phyloP scores from a whole-genome alignment of 1,140 invertebrate species.

The Scaptomyza montana region DNA sequence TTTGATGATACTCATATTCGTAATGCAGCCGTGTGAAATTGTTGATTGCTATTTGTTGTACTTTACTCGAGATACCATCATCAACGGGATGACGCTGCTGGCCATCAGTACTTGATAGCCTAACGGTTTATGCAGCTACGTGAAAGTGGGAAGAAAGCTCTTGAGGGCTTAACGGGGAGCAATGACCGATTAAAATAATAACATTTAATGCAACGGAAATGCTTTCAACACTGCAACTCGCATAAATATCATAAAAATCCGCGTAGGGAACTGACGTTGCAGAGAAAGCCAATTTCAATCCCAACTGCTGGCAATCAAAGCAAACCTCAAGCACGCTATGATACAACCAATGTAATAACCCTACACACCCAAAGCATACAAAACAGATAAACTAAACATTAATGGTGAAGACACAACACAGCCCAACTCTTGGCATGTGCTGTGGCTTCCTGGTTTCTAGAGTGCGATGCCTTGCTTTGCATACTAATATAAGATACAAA shows the following conservation, averaged over 20 bases:
- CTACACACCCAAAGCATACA: constrained; percentile 54
- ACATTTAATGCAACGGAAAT: constrained; percentile 37
- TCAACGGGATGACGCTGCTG: constrained; percentile 3
- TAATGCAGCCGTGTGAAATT: not conserved
- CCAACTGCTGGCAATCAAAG: constrained; percentile 13
- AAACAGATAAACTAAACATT: constrained; percentile 26
- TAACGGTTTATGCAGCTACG: constrained; percentile 52
- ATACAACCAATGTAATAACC: constrained; percentile 43
- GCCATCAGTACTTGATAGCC: not conserved
- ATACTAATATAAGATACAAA: constrained; percentile 64
- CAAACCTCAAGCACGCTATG: constrained; percentile 53
- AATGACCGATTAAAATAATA: constrained; percentile 62
- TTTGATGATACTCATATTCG: constrained; percentile 1
- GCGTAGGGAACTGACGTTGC: constrained; percentile 1
- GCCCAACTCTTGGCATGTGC: constrained; percentile 64
- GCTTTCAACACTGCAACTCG: constrained; percentile 18
- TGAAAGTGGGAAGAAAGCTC: not conserved
- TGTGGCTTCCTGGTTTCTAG: constrained; percentile 59
- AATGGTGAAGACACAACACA: constrained; percentile 18
- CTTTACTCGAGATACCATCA: not conserved
- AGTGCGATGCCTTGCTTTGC: constrained; percentile 51
- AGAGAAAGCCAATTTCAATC: constrained; percentile 30
- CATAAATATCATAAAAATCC: constrained; percentile 29
- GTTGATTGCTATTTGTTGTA: not conserved
- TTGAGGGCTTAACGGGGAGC: constrained; percentile 21